A percentile compares a stretch with the other conserved stretches of the same genome.
Evolutionary conservation across 2,113 vertebrate genomes (phyloP).

Genomic region (Budorcas taxicolor): DNA sequence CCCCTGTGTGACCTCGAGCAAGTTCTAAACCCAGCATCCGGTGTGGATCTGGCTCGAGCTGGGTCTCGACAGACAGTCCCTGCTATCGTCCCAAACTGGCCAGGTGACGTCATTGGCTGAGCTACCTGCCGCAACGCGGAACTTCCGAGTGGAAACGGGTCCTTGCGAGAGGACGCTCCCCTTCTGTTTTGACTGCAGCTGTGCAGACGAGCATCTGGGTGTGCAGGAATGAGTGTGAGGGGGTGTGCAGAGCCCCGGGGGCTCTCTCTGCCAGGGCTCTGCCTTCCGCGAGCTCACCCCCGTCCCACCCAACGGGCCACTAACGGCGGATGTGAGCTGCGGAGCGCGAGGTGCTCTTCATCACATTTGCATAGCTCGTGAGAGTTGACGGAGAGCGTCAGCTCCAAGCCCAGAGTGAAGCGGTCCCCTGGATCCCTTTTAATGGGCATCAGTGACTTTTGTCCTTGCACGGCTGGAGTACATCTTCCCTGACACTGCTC

Average conservation of each 20-base stretch:
- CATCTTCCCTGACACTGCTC: slow-evolving; percentile 70
- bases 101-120: background rate
- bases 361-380: background rate
- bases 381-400: background rate
- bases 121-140: fast-evolving
- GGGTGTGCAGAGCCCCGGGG: background rate
- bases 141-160: fast-evolving
- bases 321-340: fast-evolving
- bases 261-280: background rate
- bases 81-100: background rate
- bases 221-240: background rate
- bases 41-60: no score
- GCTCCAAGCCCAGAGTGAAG: background rate
- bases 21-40: background rate
- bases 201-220: fast-evolving
- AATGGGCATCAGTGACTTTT: slow-evolving; percentile 49
- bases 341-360: background rate
- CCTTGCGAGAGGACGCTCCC: background rate
- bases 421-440: background rate
- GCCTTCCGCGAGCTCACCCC: background rate
- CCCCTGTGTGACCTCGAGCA: background rate
- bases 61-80: fast-evolving
- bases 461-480: slow-evolving; percentile 36
- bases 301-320: background rate
- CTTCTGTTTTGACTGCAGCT: background rate